Evolutionary conservation across 2,888 invertebrate genomes (phyloP).

Genomic region (Drosophila pegasa): DNA sequence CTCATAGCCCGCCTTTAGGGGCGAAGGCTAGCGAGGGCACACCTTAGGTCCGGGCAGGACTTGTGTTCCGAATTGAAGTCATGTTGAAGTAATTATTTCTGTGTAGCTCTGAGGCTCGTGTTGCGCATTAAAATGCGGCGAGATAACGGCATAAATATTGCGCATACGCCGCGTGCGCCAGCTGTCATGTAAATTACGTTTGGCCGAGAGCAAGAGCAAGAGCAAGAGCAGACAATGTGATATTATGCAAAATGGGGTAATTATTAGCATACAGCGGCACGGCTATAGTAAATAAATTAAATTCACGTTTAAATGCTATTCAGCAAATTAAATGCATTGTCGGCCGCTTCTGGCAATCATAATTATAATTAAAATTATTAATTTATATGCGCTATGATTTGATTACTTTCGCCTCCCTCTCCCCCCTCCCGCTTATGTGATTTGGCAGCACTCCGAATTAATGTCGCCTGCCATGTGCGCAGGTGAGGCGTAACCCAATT

Average conservation of each 20-base stretch:
- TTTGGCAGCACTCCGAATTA: slow-evolving; percentile 1
- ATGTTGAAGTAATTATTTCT: slow-evolving; percentile 38
- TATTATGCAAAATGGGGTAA: slow-evolving; percentile 42
- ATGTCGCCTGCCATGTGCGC: background rate
- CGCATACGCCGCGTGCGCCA: slow-evolving; percentile 44
- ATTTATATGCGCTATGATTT: slow-evolving; percentile 53
- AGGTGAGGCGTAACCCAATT: slow-evolving; percentile 11
- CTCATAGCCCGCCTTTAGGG: background rate
- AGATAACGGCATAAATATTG: slow-evolving; percentile 23
- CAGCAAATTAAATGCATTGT: slow-evolving; percentile 25
- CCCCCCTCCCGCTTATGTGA: slow-evolving; percentile 7
- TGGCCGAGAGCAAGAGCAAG: slow-evolving; percentile 13
- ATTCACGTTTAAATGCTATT: slow-evolving; percentile 43
- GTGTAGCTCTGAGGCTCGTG: slow-evolving; percentile 11
- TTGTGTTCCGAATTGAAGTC: slow-evolving; percentile 13
- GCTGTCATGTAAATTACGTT: slow-evolving; percentile 49
- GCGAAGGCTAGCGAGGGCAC: slow-evolving; percentile 11
- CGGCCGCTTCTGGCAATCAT: slow-evolving; percentile 23
- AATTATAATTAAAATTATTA: slow-evolving; percentile 42
- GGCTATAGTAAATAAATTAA: slow-evolving; percentile 42
- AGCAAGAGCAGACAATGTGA: slow-evolving; percentile 4
- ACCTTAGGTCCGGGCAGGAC: slow-evolving; percentile 21
- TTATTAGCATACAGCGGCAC: slow-evolving; percentile 7
- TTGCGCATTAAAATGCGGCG: slow-evolving; percentile 21
- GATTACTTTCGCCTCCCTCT: slow-evolving; percentile 26